Evolutionary conservation across 2,888 invertebrate species (phyloP), one percentile per base, ranked within the genome.

Genomic region (Cheilosia vernalis): DNA sequence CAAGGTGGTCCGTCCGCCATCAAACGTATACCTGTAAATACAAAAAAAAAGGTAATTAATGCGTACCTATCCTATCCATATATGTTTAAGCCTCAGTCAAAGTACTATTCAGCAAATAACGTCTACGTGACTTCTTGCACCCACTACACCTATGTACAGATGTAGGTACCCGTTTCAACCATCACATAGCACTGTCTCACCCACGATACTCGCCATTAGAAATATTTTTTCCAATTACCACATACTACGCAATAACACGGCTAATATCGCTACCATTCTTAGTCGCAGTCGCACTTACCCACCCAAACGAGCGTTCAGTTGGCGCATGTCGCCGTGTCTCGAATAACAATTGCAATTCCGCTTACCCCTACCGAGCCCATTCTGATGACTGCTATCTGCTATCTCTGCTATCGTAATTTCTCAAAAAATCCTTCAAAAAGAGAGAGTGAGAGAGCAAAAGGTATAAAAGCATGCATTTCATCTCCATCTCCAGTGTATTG

Each of bases 191-290:
- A 37, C 4, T 13, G 37, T 13, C 10, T 37, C 37, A 37, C 37
- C 37, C 37, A 37, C 37, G 4, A 3, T 13, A n/a, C 42, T n/a
- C 15, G 21, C 21, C 5, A 49, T 49, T 9, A 49, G 15, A 4
- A 49, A n/a, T 49, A 6, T 9, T 30, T 42, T 66, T 67, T 67
- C 27, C 27, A 67, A 55, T 67, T 53, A 66, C 33, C 17, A 40
- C 24, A 53, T 24, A 51, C 15, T 40, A 40, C 40, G 42, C 53
- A 67, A 67, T 55, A 55, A 53, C 42, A 37, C 42, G 66, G 42
- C 24, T 53, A 53, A 67, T 47, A 55, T 30, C 66, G 40, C 27
- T 40, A 55, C 66, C 66, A 67, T 53, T 67, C 53, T 40, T 55
- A 67, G 53, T 15, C 24, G 37, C 66, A 53, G n/a, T 66, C 49